Conservation (phyloP, 2,113 vertebrate species). For the Benitochromis conjunctus region DNA sequence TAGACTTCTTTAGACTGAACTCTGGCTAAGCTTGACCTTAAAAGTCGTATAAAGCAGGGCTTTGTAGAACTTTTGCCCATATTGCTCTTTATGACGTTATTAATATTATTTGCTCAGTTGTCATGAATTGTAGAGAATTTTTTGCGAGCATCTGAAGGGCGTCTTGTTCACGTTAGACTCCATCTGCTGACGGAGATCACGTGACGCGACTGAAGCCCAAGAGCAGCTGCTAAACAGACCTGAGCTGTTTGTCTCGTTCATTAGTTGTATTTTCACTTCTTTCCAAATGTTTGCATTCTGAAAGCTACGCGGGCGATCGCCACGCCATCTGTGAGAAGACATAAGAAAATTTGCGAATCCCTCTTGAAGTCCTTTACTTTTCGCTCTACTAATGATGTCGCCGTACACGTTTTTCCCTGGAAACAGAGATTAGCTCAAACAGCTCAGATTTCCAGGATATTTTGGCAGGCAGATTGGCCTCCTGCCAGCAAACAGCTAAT, state of each 20-base stretch:
- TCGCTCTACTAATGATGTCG: not conserved
- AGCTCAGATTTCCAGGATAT: not conserved
- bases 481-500: not conserved
- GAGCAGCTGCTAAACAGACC: not conserved
- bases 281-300: not conserved
- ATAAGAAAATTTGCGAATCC: not conserved
- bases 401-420: not conserved
- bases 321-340: not conserved
- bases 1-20: not conserved
- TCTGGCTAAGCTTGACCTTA: not conserved
- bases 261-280: not conserved
- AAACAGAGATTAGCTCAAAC: not conserved
- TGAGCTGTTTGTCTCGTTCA: not conserved
- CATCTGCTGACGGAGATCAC: not conserved
- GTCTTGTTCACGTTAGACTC: not conserved
- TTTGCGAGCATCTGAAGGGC: not conserved
- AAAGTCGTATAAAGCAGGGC: not conserved
- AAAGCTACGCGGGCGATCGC: not conserved
- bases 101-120: not conserved
- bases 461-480: not conserved
- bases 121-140: not conserved
- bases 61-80: not conserved
- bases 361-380: not conserved
- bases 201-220: not conserved
- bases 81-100: not conserved